Evolutionary conservation across 2,797 vertebrate species (phyloP), one percentile per base, ranked within the genome.

Genomic region (Acanthornis magna): DNA sequence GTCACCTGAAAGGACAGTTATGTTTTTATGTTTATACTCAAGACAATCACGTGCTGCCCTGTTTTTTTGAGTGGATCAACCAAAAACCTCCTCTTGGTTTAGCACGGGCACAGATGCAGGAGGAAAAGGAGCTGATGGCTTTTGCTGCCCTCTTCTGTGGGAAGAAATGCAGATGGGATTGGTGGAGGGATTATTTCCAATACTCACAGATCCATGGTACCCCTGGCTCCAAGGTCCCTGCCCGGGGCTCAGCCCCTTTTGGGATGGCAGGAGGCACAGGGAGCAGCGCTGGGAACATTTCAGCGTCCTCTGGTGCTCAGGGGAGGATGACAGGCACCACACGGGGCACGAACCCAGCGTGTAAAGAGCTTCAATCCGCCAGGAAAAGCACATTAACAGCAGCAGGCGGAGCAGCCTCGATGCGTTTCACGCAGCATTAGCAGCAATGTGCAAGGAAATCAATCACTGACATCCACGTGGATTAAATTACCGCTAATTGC

Each of bases 71-170:
- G 40, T 5, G 68, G 45, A 36, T n/a, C 38, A 8, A 42, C 29
- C 14, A 57, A 43, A 94, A 91, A 20, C 48, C 23, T 19, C 36
- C 34, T 58, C 17, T 53, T 38, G 51, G 19, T 51, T 83, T 6
- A 66, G 30, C 40, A 65, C 16, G 27, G 71, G 82, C 53, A 29
- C 1, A 38, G 27, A 40, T 11, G 47, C 36, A 45, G 38, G 63
- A 34, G 67, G 70, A 40, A 16, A 57, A 38, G 47, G 63, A 62
- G 79, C 4, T 12, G 2, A 19, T 40, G 51, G 92, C 61, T 94
- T 96, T 38, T 96, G 80, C 95, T 96, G 96, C 96, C 95, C 94
- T 90, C 93, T 97, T 84, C 95, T 88, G 93, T 40, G 67, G 73
- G 87, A 81, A 93, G 7, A 77, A 80, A 68, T 5, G 36, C 84